Conservation (phyloP, 2,888 invertebrate genomes). For the Microdon myrmicae region DNA sequence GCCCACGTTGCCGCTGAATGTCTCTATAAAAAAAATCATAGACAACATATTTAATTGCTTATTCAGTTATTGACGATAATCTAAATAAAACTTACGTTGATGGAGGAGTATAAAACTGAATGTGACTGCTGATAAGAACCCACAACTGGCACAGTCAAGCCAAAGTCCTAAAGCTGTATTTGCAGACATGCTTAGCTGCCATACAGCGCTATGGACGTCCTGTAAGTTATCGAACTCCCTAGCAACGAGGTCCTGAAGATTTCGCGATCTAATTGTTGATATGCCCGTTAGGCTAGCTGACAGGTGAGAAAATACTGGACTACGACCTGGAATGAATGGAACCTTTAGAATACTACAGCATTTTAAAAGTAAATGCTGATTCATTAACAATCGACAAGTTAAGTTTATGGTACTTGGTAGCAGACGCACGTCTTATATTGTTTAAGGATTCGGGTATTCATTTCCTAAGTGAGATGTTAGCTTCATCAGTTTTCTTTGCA, state of each 20-base stretch:
- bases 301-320: slow-evolving; percentile 92
- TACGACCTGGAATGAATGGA: slow-evolving; percentile 70
- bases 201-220: slow-evolving; percentile 68
- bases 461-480: too few relatives aligned
- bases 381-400: too few relatives aligned
- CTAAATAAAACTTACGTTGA: slow-evolving; percentile 68
- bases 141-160: slow-evolving; percentile 76
- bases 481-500: too few relatives aligned
- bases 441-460: too few relatives aligned
- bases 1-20: slow-evolving; percentile 77
- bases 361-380: too few relatives aligned
- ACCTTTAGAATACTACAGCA: background rate
- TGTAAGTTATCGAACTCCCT: slow-evolving; percentile 81
- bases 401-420: too few relatives aligned
- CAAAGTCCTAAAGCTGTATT: slow-evolving; percentile 77
- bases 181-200: slow-evolving; percentile 63
- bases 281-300: slow-evolving; percentile 88
- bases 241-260: slow-evolving; percentile 77
- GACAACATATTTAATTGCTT: background rate
- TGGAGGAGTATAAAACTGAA: slow-evolving; percentile 73
- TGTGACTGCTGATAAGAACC: slow-evolving; percentile 75
- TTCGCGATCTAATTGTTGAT: slow-evolving; percentile 84
- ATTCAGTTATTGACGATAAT: background rate
- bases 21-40: slow-evolving; percentile 54
- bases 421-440: too few relatives aligned